phyloP scores from a whole-genome alignment of 2,113 vertebrate genomes.

The Cheilinus undulatus region DNA sequence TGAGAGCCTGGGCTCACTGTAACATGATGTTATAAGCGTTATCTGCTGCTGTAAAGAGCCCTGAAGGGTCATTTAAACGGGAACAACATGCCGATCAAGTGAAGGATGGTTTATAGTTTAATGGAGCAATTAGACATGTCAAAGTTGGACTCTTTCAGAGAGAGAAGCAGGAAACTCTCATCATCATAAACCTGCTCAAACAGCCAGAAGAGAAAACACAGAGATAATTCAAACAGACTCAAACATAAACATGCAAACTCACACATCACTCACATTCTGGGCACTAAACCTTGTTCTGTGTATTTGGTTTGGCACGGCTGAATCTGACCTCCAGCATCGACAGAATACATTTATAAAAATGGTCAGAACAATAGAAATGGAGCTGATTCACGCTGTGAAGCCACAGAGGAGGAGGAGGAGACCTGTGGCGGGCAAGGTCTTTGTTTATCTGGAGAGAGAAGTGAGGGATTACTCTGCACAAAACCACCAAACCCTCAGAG shows the following conservation, averaged over 20 bases:
- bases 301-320: slow-evolving; percentile 47
- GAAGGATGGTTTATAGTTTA: slow-evolving; percentile 34
- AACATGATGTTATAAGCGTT: slow-evolving; percentile 26
- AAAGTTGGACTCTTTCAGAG: slow-evolving; percentile 53
- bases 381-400: slow-evolving; percentile 48
- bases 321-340: slow-evolving; percentile 46
- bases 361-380: slow-evolving; percentile 50
- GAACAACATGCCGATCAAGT: slow-evolving; percentile 52
- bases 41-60: slow-evolving; percentile 49
- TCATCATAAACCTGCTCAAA: slow-evolving; percentile 38
- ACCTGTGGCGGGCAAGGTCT: slow-evolving; percentile 20
- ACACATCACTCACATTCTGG: slow-evolving; percentile 27
- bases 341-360: slow-evolving; percentile 25
- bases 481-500: slow-evolving; percentile 43
- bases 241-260: slow-evolving; percentile 45
- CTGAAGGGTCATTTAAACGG: slow-evolving; percentile 36
- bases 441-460: slow-evolving; percentile 49
- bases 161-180: slow-evolving; percentile 28
- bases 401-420: slow-evolving; percentile 20
- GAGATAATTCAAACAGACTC: slow-evolving; percentile 31
- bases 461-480: slow-evolving; percentile 29
- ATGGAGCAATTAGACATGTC: slow-evolving; percentile 40
- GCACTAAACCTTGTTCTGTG: slow-evolving; percentile 7
- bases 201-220: slow-evolving; percentile 36
- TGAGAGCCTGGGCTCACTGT: slow-evolving; percentile 29